A percentile compares a stretch with the other conserved stretches of the same genome.
phyloP scores from a whole-genome alignment of 2,113 vertebrate genomes.

The Carassius auratus region DNA sequence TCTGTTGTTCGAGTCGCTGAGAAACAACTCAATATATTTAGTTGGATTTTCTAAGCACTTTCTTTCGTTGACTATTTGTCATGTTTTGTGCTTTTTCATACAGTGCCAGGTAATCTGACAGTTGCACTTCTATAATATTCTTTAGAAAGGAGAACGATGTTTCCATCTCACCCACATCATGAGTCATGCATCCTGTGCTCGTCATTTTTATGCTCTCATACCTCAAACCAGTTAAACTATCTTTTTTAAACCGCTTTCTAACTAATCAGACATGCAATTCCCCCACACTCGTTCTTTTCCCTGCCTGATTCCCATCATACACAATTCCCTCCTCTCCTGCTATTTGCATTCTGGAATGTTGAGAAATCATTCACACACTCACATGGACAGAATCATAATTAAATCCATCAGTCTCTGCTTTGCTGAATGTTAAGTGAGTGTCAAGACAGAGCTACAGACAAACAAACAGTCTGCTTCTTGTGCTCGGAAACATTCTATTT shows the following conservation, averaged over 20 bases:
- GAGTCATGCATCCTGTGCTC: neutral
- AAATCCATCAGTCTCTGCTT: constrained; percentile 31
- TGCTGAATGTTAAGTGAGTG: constrained; percentile 35
- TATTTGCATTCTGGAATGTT: constrained; percentile 47
- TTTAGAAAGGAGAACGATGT: neutral
- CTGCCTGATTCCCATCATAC: constrained; percentile 26
- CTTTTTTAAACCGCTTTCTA: neutral
- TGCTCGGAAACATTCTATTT: neutral
- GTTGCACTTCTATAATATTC: neutral
- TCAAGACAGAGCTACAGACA: neutral
- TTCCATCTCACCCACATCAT: neutral
- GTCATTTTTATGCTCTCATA: neutral
- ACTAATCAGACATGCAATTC: constrained; percentile 19
- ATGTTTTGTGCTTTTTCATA: neutral
- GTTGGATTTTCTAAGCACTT: neutral
- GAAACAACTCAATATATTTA: neutral
- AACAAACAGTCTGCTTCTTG: neutral
- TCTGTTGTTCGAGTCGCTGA: neutral
- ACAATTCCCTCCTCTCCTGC: constrained; percentile 29
- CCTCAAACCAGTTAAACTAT: neutral
- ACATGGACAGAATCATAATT: constrained; percentile 43
- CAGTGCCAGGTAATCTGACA: neutral
- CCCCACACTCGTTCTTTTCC: neutral
- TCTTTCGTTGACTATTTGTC: neutral
- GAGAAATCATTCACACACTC: constrained; percentile 49